phyloP scores from a whole-genome alignment of 2,888 invertebrate genomes.

The Aphidoletes aphidimyza region DNA sequence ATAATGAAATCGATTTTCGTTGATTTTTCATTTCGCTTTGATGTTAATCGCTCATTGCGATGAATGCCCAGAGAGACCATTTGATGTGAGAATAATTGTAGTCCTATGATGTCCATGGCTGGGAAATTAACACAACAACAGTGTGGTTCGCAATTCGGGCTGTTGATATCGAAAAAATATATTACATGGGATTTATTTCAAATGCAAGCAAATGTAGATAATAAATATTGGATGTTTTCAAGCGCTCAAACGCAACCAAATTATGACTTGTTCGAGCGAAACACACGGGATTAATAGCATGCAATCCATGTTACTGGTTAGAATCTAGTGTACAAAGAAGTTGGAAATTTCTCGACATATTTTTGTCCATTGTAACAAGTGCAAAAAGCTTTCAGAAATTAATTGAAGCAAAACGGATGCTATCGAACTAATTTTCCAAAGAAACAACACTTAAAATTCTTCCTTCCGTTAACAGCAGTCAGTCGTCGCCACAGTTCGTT shows the following conservation, averaged over 20 bases:
- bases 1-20: conserved; percentile 14
- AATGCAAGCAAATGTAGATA: too few species aligned
- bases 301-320: too few species aligned
- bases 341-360: neutral
- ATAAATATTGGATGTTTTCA: too few species aligned
- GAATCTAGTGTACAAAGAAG: neutral
- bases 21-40: conserved; percentile 24
- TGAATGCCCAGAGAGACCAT: neutral
- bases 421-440: conserved; percentile 41
- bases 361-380: neutral
- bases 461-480: conserved; percentile 43
- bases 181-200: too few species aligned
- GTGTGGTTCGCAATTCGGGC: too few species aligned
- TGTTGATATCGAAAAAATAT: too few species aligned
- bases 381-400: conserved; percentile 39
- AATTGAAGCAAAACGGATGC: conserved; percentile 37
- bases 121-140: neutral
- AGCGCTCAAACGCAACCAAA: too few species aligned
- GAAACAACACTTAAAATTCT: conserved; percentile 40
- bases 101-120: neutral
- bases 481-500: conserved; percentile 33
- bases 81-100: conserved; percentile 51
- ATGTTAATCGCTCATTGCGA: neutral
- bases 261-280: too few species aligned
- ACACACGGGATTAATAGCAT: too few species aligned